phyloP scores from a whole-genome alignment of 2,113 vertebrate species.

The Saimiri boliviensis region DNA sequence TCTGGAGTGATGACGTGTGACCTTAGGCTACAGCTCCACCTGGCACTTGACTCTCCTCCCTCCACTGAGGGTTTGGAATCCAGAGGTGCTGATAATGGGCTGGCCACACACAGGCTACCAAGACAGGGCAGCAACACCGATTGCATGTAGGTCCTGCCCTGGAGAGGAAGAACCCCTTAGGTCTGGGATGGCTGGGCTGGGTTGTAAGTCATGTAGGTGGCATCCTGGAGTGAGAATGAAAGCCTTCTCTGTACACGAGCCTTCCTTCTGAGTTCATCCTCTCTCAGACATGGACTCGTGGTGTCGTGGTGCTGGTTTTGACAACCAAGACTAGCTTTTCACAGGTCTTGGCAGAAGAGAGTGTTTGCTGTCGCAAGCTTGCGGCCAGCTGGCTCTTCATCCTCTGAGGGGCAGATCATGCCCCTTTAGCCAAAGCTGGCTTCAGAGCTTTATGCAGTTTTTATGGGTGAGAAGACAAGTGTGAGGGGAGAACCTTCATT shows the following conservation, averaged over 20 bases:
- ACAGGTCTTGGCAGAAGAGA: not conserved
- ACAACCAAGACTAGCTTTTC: not conserved
- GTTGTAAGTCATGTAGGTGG: fast-evolving
- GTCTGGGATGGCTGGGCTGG: not conserved
- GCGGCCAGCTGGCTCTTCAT: not conserved
- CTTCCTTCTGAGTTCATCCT: not conserved
- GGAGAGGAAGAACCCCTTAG: not conserved
- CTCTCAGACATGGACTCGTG: not conserved
- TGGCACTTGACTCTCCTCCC: not conserved
- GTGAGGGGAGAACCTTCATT: not conserved
- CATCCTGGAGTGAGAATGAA: fast-evolving
- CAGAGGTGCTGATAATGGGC: not conserved
- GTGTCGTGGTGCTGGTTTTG: fast-evolving
- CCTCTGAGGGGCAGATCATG: not conserved
- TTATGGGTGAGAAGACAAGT: not conserved
- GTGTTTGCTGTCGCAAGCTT: not conserved
- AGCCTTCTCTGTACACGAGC: fast-evolving
- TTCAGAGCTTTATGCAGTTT: not conserved
- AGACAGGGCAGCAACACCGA: not conserved
- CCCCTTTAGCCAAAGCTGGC: not conserved
- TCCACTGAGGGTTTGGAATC: not conserved
- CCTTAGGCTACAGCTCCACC: not conserved
- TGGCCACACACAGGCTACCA: not conserved
- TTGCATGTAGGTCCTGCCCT: fast-evolving
- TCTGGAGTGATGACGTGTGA: not conserved